Base-by-base conservation (phyloP, 2,888 invertebrate genomes). In the Sinotaia quadrata region DNA sequence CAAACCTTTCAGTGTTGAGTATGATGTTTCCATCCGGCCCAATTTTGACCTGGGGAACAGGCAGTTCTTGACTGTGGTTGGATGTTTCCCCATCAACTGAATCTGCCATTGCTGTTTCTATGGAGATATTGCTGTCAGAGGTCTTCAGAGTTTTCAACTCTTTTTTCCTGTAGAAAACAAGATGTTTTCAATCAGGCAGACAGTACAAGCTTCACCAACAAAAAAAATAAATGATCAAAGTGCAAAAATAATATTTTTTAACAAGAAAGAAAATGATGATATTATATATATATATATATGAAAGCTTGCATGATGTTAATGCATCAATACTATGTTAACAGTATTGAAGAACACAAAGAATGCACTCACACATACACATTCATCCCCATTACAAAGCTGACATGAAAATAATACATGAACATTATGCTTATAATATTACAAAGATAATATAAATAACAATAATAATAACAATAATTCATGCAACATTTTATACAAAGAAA, bases 1-100 rank as follows among this genome's bases (percentile, higher is more conserved):
- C 52, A 12, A 68, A 87, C 86, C 87, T 88, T 69, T 81, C 80
- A 72, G 87, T 87, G 75, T 88, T 86, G n/a, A 88, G 76, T 21
- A 87, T 79, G 51, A 88, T 83, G 37, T 79, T 80, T 12, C 88
- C 88, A 75, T 88, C 86, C 4, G 85, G 84, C 31, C 85, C 87
- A 31, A 88, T 84, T 67, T 80, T 84, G 10, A 88, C 82, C 71
- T 87, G 87, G 4, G 87, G 87, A 10, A 85, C 87, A 18, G 83
- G 79, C 36, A 84, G 60, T 1, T 78, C 74, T 21, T 75, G 75
- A 47, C 77, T 78, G 44, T 75, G 73, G 36, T 72, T 78, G 69
- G 70, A 62, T 5, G 60, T 71, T 27, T 74, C 76, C 33, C 68
- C 73, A n/a, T 69, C 65, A 4, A 24, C 49, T 15, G 57, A 65